Base-by-base conservation (phyloP, 2,888 invertebrate species). In the Falcaria lacertinaria region DNA sequence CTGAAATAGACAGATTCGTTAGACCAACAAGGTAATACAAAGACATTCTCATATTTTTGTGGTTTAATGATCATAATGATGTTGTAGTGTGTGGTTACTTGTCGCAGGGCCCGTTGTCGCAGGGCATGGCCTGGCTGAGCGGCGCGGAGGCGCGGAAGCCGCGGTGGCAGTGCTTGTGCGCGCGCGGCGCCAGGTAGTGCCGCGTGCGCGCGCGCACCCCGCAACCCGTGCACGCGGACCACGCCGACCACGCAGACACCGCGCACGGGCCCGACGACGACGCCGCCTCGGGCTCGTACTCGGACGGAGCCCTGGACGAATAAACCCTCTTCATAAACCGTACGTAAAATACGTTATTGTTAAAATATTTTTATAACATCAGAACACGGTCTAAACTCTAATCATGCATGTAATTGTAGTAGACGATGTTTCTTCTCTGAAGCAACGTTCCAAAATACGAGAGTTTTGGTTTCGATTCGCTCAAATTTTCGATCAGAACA, bases 181-280 rank as follows among this genome's bases (percentile, higher is more conserved):
- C 93, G 38, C 90, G 90, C 47, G 90, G 86, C 41, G 77, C 90
- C 33, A 91, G 74, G 75, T 94, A 95, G 57, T 91, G 91, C 0
- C 96, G 86, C 7, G 92, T 91, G 43, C 95, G 91, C 0, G 93
- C 93, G 48, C 94, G 92, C n/a, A 91, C 90, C 0, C 96, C 92
- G 28, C 92, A 93, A 4, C 94, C 94, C 47, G 73, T 79, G 73
- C 96, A 96, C 17, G 93, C 90, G 0, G 95, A 94, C 95, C 95
- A 96, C 28, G 90, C 90, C 1, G 93, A 91, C 96, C 96, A 97
- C 14, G 90, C 85, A 0, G 94, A 92, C 42, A 95, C 83, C 0
- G 93, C 93, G 66, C 96, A 96, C 48, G 72, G 89, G n/a, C 81
- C 79, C 11, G 69, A 53, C 8, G 71, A 51, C 52, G 52, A 83